phyloP scores from a whole-genome alignment of 2,888 invertebrate species.

The Myathropa florea region DNA sequence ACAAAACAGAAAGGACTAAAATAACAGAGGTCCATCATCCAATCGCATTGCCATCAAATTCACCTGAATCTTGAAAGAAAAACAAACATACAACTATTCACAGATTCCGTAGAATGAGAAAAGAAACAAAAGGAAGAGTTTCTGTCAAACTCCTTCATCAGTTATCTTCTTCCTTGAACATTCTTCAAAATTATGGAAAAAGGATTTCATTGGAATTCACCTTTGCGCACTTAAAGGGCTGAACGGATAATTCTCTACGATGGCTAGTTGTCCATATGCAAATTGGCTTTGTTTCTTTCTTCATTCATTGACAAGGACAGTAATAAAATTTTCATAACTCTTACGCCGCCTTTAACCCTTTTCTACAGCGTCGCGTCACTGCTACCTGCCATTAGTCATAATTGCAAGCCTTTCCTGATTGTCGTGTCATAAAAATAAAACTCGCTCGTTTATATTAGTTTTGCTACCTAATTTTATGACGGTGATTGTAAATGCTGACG shows the following conservation, averaged over 20 bases:
- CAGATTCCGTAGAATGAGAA: background rate
- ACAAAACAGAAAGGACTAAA: conserved; percentile 44
- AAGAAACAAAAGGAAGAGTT: conserved; percentile 24
- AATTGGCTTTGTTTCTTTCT: conserved; percentile 52
- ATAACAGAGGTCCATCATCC: conserved; percentile 31
- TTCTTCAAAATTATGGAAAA: conserved; percentile 12
- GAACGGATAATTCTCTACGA: conserved; percentile 5
- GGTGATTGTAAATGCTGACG: conserved; percentile 32
- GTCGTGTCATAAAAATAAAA: conserved; percentile 46
- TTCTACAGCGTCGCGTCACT: conserved; percentile 2
- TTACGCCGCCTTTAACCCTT: conserved; percentile 53
- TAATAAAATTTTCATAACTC: conserved; percentile 41
- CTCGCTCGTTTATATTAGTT: conserved; percentile 50
- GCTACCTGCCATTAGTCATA: conserved; percentile 49
- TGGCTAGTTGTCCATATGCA: conserved; percentile 48
- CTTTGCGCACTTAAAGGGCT: conserved; percentile 17
- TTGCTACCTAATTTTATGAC: conserved; percentile 64
- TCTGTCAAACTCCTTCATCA: conserved; percentile 36
- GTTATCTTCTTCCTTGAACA: conserved; percentile 36
- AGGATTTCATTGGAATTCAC: conserved; percentile 10
- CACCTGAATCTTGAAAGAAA: conserved; percentile 51
- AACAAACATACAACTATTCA: conserved; percentile 48
- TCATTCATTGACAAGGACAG: conserved; percentile 56
- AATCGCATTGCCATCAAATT: background rate
- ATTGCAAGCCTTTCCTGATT: conserved; percentile 50